A percentile compares a stretch with the other conserved stretches of the same genome.
These are phyloP conservation scores for Mola mola DNA, from an alignment of 2,113 vertebrate genomes.

Conservation along the genomic window DNA sequence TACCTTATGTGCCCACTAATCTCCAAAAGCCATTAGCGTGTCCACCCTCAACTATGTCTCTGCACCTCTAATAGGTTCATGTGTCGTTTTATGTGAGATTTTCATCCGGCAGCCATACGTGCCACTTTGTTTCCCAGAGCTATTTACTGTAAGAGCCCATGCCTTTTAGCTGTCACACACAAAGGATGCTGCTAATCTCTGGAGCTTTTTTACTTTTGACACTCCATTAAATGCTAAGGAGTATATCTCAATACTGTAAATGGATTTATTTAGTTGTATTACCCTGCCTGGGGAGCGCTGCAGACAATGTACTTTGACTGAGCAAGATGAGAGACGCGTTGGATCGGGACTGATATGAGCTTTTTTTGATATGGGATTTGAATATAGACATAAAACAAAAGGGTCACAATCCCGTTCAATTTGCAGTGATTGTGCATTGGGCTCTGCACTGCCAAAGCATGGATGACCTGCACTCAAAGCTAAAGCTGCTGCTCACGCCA, in stretches of 20 bases:
- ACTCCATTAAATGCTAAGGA: conserved; percentile 16
- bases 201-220: conserved; percentile 22
- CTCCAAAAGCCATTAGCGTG: conserved; percentile 63
- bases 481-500: no score
- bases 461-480: no score
- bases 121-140: conserved; percentile 55
- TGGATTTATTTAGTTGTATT: conserved; percentile 20
- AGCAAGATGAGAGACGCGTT: not conserved
- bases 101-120: conserved; percentile 35
- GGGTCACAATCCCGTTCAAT: no score
- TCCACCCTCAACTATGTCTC: conserved; percentile 38
- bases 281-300: not conserved
- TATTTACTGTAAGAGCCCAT: conserved; percentile 28
- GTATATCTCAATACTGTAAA: conserved; percentile 11
- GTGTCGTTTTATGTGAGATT: conserved; percentile 45
- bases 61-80: conserved; percentile 56
- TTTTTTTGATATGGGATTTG: conserved; percentile 15
- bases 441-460: no score
- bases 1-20: conserved; percentile 52
- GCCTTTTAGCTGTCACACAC: conserved; percentile 35
- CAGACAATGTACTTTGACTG: not conserved
- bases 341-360: not conserved
- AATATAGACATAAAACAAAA: not conserved
- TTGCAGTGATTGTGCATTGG: no score
- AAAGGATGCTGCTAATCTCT: conserved; percentile 39